A percentile compares a stretch with the other conserved stretches of the same genome.
These are phyloP conservation scores for Pharmacophagus antenor DNA, from an alignment of 2,888 invertebrate genomes.

Conservation along the genomic window DNA sequence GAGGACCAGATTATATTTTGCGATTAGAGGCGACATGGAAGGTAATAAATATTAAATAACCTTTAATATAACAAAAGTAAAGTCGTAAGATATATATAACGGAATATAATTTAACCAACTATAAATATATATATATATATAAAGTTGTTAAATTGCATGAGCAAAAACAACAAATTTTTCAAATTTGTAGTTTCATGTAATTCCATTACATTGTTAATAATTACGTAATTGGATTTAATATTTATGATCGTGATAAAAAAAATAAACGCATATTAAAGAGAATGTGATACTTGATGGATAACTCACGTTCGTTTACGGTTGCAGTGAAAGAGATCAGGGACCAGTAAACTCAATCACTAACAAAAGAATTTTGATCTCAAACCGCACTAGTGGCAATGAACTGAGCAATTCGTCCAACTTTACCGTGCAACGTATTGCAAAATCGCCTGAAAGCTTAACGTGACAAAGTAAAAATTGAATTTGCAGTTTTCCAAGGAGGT, in stretches of 20 bases:
- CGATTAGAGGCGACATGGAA: not conserved
- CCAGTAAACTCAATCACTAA: slow-evolving; percentile 16
- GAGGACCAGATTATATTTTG: slow-evolving; percentile 5
- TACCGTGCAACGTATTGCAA: slow-evolving; percentile 14
- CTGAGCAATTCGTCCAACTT: slow-evolving; percentile 1
- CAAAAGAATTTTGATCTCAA: slow-evolving; percentile 19
- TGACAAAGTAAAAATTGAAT: slow-evolving; percentile 24
- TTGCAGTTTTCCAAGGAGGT: slow-evolving; percentile 6
- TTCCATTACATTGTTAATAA: no score
- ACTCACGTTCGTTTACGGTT: not conserved
- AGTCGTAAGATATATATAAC: not conserved
- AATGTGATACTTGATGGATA: slow-evolving; percentile 1
- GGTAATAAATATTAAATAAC: not conserved
- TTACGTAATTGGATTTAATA: no score
- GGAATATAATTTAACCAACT: not conserved
- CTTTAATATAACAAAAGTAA: not conserved
- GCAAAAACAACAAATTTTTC: no score
- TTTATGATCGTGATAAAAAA: no score
- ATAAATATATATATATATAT: no score
- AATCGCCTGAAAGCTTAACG: slow-evolving; percentile 15
- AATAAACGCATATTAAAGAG: not conserved
- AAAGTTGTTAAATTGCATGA: no score
- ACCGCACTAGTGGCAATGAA: slow-evolving; percentile 28
- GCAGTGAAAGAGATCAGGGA: slow-evolving; percentile 4
- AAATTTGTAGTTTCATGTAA: no score